Conservation (phyloP, 2,113 vertebrate species). For the Pomatostomus ruficeps region DNA sequence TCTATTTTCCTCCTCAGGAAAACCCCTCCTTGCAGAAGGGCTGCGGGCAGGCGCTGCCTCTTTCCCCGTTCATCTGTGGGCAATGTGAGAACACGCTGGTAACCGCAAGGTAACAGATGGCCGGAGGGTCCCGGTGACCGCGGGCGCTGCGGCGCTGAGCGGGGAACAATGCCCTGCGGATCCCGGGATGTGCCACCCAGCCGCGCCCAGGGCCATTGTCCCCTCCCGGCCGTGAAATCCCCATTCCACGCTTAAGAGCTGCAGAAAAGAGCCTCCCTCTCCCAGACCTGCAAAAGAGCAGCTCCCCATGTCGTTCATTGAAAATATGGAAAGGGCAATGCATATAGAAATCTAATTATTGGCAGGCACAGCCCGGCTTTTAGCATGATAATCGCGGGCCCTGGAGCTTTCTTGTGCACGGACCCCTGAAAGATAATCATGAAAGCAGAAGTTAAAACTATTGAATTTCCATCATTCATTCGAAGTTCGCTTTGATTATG, state of each 20-base stretch:
- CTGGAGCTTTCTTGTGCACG: not conserved
- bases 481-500: not conserved
- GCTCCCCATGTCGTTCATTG: not conserved
- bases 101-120: constrained; percentile 7
- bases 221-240: not conserved
- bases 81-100: not conserved
- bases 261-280: not conserved
- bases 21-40: not conserved
- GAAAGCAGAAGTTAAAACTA: not conserved
- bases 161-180: not conserved
- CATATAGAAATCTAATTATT: constrained; percentile 34
- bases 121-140: not conserved
- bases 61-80: not conserved
- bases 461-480: not conserved
- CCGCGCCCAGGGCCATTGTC: not conserved
- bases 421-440: not conserved
- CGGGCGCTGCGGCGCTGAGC: not conserved
- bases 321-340: not conserved
- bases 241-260: not conserved
- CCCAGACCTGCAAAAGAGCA: not conserved
- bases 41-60: not conserved
- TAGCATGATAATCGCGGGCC: not conserved
- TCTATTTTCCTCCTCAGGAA: not conserved
- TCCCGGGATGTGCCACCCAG: not conserved
- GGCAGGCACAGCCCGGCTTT: not conserved